Conservation (phyloP, 2,797 vertebrate genomes). For the Esox masquinongy region DNA sequence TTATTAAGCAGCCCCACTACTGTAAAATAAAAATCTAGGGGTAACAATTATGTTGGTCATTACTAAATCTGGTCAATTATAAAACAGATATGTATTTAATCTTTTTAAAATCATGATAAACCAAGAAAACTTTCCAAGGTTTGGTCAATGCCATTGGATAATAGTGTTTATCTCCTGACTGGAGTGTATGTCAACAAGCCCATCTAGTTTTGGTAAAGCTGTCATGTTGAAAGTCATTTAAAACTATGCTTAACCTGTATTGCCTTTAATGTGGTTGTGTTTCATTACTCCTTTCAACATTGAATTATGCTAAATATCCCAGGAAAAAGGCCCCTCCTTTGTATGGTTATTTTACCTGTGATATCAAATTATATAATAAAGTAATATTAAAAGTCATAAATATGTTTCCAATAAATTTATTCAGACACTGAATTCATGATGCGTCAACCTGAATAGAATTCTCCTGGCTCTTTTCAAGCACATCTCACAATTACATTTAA, state of each 20-base stretch:
- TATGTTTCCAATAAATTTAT: not conserved
- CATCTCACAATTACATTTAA: too few relatives aligned
- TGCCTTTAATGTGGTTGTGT: not conserved
- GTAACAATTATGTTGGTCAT: not conserved
- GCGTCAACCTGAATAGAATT: too few relatives aligned
- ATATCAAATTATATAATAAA: not conserved
- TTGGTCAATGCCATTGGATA: not conserved
- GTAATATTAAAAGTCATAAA: not conserved
- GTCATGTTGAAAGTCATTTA: not conserved
- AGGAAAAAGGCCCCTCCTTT: not conserved
- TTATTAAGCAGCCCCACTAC: too few relatives aligned
- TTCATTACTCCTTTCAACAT: not conserved
- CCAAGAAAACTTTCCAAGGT: not conserved
- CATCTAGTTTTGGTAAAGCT: not conserved
- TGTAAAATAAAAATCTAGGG: too few relatives aligned
- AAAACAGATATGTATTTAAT: not conserved
- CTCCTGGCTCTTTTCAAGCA: too few relatives aligned
- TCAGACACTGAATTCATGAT: too few relatives aligned
- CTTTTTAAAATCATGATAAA: not conserved
- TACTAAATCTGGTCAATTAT: not conserved
- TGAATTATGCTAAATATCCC: not conserved
- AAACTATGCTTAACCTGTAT: not conserved
- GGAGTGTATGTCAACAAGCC: not conserved
- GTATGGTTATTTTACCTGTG: not conserved
- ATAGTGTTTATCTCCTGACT: not conserved